Evolutionary conservation across 2,797 vertebrate genomes (phyloP).

Genomic region (Triplophysa yarkandensis): DNA sequence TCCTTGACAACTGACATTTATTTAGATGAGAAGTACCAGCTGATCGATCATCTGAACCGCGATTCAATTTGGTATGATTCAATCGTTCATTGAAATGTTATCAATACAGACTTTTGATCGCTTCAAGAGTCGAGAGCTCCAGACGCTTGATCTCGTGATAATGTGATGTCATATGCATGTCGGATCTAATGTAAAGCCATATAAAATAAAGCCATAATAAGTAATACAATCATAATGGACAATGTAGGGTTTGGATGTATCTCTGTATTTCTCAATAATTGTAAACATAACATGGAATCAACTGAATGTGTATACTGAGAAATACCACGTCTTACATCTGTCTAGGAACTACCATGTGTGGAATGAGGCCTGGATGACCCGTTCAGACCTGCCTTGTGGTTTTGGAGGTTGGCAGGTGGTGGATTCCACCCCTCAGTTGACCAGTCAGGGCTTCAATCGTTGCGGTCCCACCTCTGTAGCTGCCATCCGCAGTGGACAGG

Average conservation of each 20-base stretch:
- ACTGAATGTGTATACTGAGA: background rate
- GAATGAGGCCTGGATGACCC: slow-evolving; percentile 94
- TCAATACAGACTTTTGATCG: too few relatives aligned
- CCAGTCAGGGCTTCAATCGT: slow-evolving; percentile 74
- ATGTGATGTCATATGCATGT: too few relatives aligned
- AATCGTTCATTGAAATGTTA: too few relatives aligned
- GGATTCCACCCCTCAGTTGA: slow-evolving; percentile 91
- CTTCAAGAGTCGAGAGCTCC: too few relatives aligned
- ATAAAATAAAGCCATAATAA: too few relatives aligned
- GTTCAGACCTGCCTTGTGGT: slow-evolving; percentile 84
- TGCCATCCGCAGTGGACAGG: slow-evolving; percentile 76
- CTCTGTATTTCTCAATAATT: too few relatives aligned
- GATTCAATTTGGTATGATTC: slow-evolving; percentile 87
- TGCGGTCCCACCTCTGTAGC: slow-evolving; percentile 77
- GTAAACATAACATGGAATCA: too few relatives aligned
- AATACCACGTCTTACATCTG: background rate
- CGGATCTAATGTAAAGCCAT: too few relatives aligned
- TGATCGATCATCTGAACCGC: slow-evolving; percentile 80
- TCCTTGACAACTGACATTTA: slow-evolving; percentile 90
- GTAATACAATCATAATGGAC: too few relatives aligned
- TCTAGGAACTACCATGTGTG: slow-evolving; percentile 93
- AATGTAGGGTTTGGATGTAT: too few relatives aligned
- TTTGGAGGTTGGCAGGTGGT: slow-evolving; percentile 90
- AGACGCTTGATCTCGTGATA: too few relatives aligned
- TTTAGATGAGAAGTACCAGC: slow-evolving; percentile 84